Conservation (phyloP, 1,140 invertebrate species). For the Stenopsyche tienmushanensis region DNA sequence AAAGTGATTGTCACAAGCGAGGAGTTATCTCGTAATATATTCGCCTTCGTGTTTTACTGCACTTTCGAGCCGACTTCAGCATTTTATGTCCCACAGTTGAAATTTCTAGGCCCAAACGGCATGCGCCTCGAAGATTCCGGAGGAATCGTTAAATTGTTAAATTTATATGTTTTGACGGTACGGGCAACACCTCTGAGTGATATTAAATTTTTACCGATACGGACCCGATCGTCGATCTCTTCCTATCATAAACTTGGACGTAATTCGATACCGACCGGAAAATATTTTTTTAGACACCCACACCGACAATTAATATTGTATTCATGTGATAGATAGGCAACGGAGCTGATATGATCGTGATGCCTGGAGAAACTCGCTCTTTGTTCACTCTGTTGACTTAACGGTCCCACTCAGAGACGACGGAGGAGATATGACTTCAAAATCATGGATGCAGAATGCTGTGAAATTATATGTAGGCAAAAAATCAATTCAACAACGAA, state of each 20-base stretch:
- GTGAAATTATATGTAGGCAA: too few species aligned
- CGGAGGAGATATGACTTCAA: too few species aligned
- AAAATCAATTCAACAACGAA: too few species aligned
- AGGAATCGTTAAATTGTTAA: constrained; percentile 2
- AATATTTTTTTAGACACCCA: not conserved
- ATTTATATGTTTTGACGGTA: constrained; percentile 4
- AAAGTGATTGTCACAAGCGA: too few species aligned
- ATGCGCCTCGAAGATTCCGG: too few species aligned
- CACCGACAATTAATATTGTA: too few species aligned
- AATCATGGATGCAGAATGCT: too few species aligned
- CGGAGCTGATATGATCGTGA: too few species aligned
- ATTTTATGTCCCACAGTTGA: not conserved
- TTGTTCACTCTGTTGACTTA: not conserved
- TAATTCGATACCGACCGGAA: constrained; percentile 3
- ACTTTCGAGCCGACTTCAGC: not conserved
- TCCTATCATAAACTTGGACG: not conserved
- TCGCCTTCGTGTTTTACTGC: not conserved
- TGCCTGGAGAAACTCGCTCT: too few species aligned
- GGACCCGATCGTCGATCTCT: not conserved
- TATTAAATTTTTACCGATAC: not conserved
- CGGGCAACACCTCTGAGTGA: not conserved
- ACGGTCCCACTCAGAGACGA: not conserved
- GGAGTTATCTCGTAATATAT: not conserved
- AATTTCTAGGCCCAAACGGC: too few species aligned
- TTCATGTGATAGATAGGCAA: too few species aligned